phyloP scores from a whole-genome alignment of 2,888 invertebrate species.

The Clivina fossor region DNA sequence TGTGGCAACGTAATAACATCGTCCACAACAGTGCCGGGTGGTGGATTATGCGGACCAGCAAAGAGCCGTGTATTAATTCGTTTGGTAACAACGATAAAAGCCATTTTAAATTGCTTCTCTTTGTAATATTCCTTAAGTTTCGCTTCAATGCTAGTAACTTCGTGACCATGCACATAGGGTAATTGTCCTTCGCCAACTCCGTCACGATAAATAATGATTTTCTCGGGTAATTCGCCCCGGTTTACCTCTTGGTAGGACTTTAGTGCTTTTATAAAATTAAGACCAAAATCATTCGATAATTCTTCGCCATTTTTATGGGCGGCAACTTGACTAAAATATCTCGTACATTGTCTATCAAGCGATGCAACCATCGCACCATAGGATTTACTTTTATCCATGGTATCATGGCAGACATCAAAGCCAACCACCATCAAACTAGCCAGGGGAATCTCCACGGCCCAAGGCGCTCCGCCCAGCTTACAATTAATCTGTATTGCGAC shows the following conservation, averaged over 20 bases:
- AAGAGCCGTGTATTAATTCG: conserved; percentile 81
- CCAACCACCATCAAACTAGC: conserved; percentile 75
- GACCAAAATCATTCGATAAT: conserved; percentile 69
- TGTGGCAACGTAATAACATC: conserved; percentile 80
- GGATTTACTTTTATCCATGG: conserved; percentile 64
- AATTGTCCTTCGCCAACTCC: conserved; percentile 95
- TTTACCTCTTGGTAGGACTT: conserved; percentile 55
- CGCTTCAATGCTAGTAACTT: conserved; percentile 64
- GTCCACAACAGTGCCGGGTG: conserved; percentile 86
- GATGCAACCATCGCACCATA: conserved; percentile 82
- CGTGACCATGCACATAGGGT: conserved; percentile 72
- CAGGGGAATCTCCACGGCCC: conserved; percentile 73
- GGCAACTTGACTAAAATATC: conserved; percentile 73
- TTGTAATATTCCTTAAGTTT: conserved; percentile 54
- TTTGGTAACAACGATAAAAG: conserved; percentile 87
- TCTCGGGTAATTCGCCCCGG: conserved; percentile 58
- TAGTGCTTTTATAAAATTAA: conserved; percentile 58
- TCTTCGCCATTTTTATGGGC: conserved; percentile 77
- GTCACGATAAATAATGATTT: conserved; percentile 84
- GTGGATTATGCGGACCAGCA: conserved; percentile 63
- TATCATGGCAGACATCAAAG: conserved; percentile 88
- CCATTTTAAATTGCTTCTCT: conserved; percentile 55
- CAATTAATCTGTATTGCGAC: conserved; percentile 91
- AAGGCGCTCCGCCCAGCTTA: conserved; percentile 90
- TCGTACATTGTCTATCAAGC: conserved; percentile 58